Percentiles rank a stretch among this genome's conserved stretches.
phyloP scores from a whole-genome alignment of 1,140 invertebrate genomes.

The Laupala kohalensis region DNA sequence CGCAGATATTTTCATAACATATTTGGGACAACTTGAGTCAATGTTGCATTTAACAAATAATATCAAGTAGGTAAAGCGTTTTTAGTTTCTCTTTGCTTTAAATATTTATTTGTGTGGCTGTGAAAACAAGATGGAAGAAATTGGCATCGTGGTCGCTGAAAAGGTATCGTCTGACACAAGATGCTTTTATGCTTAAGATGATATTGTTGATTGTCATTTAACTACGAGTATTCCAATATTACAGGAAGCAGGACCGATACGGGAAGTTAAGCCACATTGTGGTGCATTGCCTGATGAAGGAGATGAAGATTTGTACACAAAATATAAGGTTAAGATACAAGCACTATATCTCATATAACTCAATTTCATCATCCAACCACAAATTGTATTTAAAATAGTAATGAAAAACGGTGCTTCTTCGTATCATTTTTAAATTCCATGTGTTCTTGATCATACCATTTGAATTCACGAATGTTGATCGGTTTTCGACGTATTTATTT shows the following conservation, averaged over 20 bases:
- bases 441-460: no score
- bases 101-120: no score
- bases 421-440: not conserved
- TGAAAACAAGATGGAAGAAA: conserved; percentile 58
- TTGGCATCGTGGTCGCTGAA: conserved; percentile 52
- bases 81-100: no score
- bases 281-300: conserved; percentile 52
- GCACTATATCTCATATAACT: not conserved
- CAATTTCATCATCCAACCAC: not conserved
- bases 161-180: conserved; percentile 44
- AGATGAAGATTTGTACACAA: conserved; percentile 87
- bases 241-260: conserved; percentile 42
- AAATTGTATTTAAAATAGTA: conserved; percentile 3
- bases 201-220: not conserved
- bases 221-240: not conserved
- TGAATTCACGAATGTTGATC: no score
- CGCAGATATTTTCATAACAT: no score
- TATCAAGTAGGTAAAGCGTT: no score
- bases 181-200: conserved; percentile 12
- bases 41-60: no score
- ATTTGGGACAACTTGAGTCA: no score
- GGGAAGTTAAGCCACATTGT: conserved; percentile 32
- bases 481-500: no score
- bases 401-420: not conserved
- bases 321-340: conserved; percentile 61